Percentiles rank a stretch among this genome's conserved stretches.
phyloP scores from a whole-genome alignment of 2,797 vertebrate genomes.

The Pteropus rufus region DNA sequence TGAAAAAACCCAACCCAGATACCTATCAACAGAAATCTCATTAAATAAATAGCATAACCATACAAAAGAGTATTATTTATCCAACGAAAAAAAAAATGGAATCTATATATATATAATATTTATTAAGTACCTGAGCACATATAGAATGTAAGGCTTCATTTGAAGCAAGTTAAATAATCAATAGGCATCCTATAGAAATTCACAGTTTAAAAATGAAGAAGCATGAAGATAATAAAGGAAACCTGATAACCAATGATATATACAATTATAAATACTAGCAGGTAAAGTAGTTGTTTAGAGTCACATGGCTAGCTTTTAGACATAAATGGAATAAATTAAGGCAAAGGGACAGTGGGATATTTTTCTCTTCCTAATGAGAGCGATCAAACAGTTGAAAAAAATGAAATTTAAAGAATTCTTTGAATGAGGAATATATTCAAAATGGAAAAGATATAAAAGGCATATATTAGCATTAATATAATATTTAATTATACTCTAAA shows the following conservation, averaged over 20 bases:
- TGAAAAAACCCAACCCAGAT: not conserved
- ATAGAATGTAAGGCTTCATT: not conserved
- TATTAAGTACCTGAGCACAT: not conserved
- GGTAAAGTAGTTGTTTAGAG: not conserved
- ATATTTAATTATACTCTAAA: not conserved
- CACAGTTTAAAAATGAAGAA: not conserved
- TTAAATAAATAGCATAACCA: not conserved
- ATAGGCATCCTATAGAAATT: not conserved
- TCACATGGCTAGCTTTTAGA: not conserved
- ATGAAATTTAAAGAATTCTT: not conserved
- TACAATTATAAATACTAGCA: not conserved
- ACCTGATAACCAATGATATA: not conserved
- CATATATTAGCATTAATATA: not conserved
- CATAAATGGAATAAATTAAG: not conserved
- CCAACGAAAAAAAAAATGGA: not conserved
- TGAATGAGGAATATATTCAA: not conserved
- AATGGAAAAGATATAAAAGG: not conserved
- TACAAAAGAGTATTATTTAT: not conserved
- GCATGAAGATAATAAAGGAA: not conserved
- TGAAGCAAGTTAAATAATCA: slow-evolving; percentile 30
- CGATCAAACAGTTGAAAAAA: not conserved
- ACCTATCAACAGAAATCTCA: not conserved
- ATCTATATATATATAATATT: not conserved
- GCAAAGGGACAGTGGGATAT: not conserved
- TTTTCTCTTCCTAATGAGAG: not conserved